Evolutionary conservation across 2,888 invertebrate genomes (phyloP).

Genomic region (Silvanus unidentatus): DNA sequence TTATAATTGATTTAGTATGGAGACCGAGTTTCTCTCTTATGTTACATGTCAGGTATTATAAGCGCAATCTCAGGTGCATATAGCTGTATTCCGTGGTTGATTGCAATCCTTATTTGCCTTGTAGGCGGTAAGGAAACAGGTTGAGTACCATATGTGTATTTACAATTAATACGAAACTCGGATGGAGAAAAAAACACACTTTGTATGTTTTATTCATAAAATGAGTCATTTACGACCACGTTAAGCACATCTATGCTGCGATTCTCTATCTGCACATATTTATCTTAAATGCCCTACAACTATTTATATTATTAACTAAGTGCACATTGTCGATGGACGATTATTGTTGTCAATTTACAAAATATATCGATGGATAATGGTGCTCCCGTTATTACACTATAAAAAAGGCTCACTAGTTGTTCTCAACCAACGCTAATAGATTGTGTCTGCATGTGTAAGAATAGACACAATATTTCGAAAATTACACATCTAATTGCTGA

Average conservation of each 20-base stretch:
- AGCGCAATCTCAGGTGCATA: constrained; percentile 4
- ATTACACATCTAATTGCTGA: no score
- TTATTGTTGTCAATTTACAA: no score
- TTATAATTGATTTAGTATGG: constrained; percentile 1
- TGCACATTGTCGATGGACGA: no score
- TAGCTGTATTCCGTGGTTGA: constrained; percentile 3
- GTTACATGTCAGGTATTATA: not conserved
- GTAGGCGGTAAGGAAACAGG: constrained; percentile 19
- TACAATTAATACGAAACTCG: constrained; percentile 17
- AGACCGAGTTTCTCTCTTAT: not conserved
- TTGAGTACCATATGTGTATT: constrained; percentile 17
- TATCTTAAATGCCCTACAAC: no score
- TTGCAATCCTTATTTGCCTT: constrained; percentile 9
- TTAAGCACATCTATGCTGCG: constrained; percentile 14
- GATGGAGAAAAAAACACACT: constrained; percentile 11
- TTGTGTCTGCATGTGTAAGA: no score
- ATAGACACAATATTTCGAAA: no score
- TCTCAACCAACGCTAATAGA: no score
- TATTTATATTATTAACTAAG: no score
- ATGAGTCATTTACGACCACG: constrained; percentile 18
- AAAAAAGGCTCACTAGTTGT: no score
- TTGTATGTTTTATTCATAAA: constrained; percentile 16
- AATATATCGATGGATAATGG: no score
- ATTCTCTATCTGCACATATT: constrained; percentile 7
- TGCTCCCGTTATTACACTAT: no score